These are phyloP conservation scores for Belgica antarctica DNA, from an alignment of 2,888 invertebrate genomes.

Conservation along the genomic window DNA sequence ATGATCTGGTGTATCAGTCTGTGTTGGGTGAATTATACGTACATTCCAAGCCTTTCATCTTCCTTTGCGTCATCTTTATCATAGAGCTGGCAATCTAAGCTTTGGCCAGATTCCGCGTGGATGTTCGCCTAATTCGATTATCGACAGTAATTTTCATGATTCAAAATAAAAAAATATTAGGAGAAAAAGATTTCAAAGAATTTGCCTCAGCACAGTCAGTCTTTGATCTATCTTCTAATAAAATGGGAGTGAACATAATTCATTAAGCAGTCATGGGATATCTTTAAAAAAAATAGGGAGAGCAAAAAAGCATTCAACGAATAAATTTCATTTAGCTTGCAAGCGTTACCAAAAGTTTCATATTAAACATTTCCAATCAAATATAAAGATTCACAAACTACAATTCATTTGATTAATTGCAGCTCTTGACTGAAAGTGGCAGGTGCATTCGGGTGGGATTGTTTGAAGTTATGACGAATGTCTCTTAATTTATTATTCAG, in stretches of 20 bases:
- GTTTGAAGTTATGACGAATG: too few relatives aligned
- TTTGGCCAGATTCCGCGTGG: constrained; percentile 54
- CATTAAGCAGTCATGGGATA: neutral
- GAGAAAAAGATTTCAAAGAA: constrained; percentile 30
- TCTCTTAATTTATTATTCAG: too few relatives aligned
- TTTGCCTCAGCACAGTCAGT: neutral
- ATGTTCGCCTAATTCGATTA: constrained; percentile 49
- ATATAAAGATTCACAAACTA: too few relatives aligned
- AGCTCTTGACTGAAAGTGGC: too few relatives aligned
- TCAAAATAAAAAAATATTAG: constrained; percentile 35
- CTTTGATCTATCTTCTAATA: neutral
- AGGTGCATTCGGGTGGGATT: too few relatives aligned
- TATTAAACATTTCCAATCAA: neutral
- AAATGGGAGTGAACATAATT: constrained; percentile 3
- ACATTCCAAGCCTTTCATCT: constrained; percentile 92
- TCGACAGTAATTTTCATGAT: neutral
- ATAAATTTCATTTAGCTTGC: neutral
- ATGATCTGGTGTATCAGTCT: neutral
- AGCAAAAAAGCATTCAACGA: constrained; percentile 2
- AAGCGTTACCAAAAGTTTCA: neutral
- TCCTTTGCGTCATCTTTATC: constrained; percentile 88
- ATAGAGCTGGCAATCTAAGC: constrained; percentile 66
- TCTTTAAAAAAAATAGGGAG: neutral
- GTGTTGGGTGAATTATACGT: constrained; percentile 54
- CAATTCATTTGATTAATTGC: too few relatives aligned